Percentiles rank a stretch among this genome's conserved stretches.
Evolutionary conservation across 2,888 invertebrate species (phyloP).

Genomic region (Tryphoninae sp.): DNA sequence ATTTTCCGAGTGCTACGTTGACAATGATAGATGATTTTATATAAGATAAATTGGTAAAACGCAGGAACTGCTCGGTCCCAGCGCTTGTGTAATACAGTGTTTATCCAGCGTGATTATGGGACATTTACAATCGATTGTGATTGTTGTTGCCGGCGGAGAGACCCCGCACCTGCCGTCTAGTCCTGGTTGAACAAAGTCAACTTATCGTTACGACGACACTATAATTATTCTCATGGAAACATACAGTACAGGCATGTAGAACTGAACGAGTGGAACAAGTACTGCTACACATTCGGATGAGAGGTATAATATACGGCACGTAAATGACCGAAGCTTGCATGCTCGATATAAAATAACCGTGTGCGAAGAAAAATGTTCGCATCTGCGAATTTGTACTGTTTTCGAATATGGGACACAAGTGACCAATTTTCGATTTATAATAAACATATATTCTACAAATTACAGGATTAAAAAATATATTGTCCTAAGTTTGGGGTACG

Average conservation of each 20-base stretch:
- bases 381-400: constrained; percentile 58
- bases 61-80: constrained; percentile 26
- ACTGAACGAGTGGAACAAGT: constrained; percentile 24
- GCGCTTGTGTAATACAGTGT: constrained; percentile 30
- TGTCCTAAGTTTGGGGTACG: constrained; percentile 33
- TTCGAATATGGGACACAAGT: constrained; percentile 36
- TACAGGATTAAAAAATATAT: constrained; percentile 47
- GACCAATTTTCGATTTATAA: constrained; percentile 40
- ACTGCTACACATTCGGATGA: constrained; percentile 42
- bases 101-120: constrained; percentile 25
- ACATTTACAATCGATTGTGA: constrained; percentile 79
- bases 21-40: constrained; percentile 20
- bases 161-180: constrained; percentile 78
- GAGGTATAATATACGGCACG: constrained; percentile 47
- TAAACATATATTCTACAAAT: constrained; percentile 26
- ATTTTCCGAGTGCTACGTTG: constrained; percentile 34
- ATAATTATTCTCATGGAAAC: constrained; percentile 2
- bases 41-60: constrained; percentile 36
- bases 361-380: constrained; percentile 19
- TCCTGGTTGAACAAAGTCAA: constrained; percentile 76
- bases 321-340: constrained; percentile 51
- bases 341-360: constrained; percentile 40
- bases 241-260: background rate
- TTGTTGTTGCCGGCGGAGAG: constrained; percentile 80
- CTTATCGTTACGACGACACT: constrained; percentile 65